phyloP scores from a whole-genome alignment of 2,797 vertebrate species.

The Calcarius lapponicus region DNA sequence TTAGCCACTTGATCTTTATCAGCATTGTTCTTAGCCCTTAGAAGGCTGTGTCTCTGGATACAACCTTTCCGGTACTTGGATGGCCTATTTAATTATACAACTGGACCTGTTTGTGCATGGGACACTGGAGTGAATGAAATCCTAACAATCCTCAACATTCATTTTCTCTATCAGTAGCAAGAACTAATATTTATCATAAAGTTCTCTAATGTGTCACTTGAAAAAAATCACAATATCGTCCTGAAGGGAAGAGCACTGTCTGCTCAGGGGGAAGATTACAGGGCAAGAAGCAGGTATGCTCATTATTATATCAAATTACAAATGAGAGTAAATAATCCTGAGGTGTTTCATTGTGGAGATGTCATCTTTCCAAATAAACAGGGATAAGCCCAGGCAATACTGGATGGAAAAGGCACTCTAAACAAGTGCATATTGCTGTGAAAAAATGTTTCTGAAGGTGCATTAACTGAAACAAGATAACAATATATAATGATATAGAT shows the following conservation, averaged over 20 bases:
- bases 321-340: neutral
- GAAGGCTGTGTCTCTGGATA: slow-evolving; percentile 65
- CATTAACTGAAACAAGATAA: neutral
- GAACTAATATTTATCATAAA: neutral
- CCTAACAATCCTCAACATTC: neutral
- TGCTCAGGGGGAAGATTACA: neutral
- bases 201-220: neutral
- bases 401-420: neutral
- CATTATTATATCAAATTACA: neutral
- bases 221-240: neutral
- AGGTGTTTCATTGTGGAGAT: neutral
- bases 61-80: slow-evolving; percentile 69
- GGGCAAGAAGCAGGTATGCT: neutral
- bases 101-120: slow-evolving; percentile 27
- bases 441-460: neutral
- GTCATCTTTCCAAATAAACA: neutral
- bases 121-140: slow-evolving; percentile 23
- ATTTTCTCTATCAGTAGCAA: neutral
- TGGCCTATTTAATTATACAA: slow-evolving; percentile 69
- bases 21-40: slow-evolving; percentile 71
- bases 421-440: neutral
- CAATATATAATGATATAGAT: neutral
- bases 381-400: neutral
- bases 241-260: neutral
- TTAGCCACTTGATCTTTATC: slow-evolving; percentile 81